A percentile compares a stretch with the other conserved stretches of the same genome.
Conservation (phyloP, 2,113 vertebrate genomes). For the Sula dactylatra region DNA sequence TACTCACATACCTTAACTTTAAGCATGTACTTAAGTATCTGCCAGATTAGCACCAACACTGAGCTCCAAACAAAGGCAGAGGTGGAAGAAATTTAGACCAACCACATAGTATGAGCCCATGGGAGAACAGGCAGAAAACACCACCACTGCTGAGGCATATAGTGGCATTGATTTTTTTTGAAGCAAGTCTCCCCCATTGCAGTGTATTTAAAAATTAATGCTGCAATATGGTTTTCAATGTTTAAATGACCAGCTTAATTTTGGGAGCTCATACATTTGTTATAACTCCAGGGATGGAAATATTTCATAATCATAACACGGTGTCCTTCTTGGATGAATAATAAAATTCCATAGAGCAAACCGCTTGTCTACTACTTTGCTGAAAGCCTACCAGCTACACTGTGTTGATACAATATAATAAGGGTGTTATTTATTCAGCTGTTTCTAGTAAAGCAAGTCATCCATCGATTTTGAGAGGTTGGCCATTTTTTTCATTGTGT, state of each 20-base stretch:
- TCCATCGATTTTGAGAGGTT: conserved; percentile 25
- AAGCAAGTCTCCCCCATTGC: not conserved
- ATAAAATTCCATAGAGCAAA: conserved; percentile 24
- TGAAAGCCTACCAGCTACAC: not conserved
- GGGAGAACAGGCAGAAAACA: not conserved
- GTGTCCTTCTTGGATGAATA: conserved; percentile 28
- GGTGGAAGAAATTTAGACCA: not conserved
- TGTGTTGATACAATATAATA: not conserved
- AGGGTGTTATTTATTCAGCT: not conserved
- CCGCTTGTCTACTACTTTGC: not conserved
- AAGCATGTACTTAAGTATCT: conserved; percentile 15
- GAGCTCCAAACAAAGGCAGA: not conserved
- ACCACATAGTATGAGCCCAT: not conserved
- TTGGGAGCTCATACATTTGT: conserved; percentile 21
- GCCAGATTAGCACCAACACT: not conserved
- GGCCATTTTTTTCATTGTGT: not conserved
- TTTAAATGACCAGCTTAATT: conserved; percentile 31
- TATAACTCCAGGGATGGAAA: conserved; percentile 31
- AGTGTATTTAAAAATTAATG: conserved; percentile 27
- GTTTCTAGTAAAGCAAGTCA: conserved; percentile 18
- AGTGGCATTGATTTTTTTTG: not conserved
- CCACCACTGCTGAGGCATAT: not conserved
- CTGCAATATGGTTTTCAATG: conserved; percentile 20
- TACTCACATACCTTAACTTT: conserved; percentile 27
- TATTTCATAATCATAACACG: conserved; percentile 31